Conservation (phyloP, 1,140 invertebrate species). For the Macrosteles quadrilineatus region DNA sequence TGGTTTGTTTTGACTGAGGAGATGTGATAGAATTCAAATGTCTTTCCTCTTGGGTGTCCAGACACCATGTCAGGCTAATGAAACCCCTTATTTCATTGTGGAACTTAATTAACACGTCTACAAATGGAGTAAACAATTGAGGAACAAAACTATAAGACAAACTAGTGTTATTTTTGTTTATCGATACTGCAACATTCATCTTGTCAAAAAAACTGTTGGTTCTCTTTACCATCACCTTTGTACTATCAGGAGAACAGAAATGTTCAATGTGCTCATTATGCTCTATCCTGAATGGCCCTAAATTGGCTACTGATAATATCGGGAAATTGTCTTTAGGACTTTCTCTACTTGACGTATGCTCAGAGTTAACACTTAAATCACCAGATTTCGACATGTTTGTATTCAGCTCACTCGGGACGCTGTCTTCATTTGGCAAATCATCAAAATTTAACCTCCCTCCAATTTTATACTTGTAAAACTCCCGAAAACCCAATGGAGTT, state of each 20-base stretch:
- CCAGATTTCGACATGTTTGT: not conserved
- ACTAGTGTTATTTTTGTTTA: not conserved
- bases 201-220: not conserved
- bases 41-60: too few species aligned
- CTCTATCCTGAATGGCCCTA: not conserved
- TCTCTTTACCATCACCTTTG: not conserved
- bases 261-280: not conserved
- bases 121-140: not conserved
- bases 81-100: not conserved
- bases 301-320: not conserved
- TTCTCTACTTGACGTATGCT: not conserved
- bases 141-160: not conserved
- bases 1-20: too few species aligned
- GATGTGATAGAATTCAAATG: too few species aligned
- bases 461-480: conserved; percentile 3
- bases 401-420: too few species aligned
- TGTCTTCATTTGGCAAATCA: not conserved
- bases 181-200: not conserved
- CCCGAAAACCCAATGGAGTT: not conserved
- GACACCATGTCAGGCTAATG: not conserved
- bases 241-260: not conserved
- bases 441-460: not conserved
- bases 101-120: not conserved
- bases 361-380: not conserved
- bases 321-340: not conserved